These are phyloP conservation scores for Caenorhabditis sp. DNA, from an alignment of 2,888 invertebrate genomes.

Conservation along the genomic window DNA sequence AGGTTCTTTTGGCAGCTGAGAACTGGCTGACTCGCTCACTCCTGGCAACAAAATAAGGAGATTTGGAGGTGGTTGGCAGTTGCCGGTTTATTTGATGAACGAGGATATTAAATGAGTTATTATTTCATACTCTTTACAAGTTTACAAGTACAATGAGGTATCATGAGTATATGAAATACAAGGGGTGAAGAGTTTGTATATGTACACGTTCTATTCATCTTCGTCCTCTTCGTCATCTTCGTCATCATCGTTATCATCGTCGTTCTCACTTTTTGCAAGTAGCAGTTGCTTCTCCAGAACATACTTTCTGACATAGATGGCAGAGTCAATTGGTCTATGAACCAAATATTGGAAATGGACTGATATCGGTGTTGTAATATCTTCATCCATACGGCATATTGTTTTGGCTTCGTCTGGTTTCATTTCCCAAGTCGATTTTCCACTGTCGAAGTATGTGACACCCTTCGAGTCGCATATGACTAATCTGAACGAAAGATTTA, in stretches of 20 bases:
- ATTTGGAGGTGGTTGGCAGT: conserved; percentile 29
- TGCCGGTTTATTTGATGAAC: conserved; percentile 31
- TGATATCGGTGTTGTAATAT: conserved; percentile 58
- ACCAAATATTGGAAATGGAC: conserved; percentile 68
- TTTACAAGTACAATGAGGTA: conserved; percentile 1
- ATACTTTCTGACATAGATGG: conserved; percentile 8
- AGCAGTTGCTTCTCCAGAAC: neutral
- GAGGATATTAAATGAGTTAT: neutral
- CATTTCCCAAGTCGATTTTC: conserved; percentile 48
- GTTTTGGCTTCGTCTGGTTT: conserved; percentile 44
- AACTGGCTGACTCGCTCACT: conserved; percentile 42
- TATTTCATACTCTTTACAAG: neutral
- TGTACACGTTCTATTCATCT: neutral
- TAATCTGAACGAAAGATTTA: conserved; percentile 27
- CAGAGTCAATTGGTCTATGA: conserved; percentile 28
- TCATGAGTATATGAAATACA: neutral
- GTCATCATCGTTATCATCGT: neutral
- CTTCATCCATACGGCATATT: conserved; percentile 57
- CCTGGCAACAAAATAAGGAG: conserved; percentile 27
- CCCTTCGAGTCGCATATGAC: conserved; percentile 48
- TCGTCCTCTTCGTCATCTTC: conserved; percentile 4
- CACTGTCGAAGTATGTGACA: conserved; percentile 38
- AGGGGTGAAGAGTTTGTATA: neutral
- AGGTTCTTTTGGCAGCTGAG: conserved; percentile 47
- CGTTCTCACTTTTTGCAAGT: neutral